These are phyloP conservation scores for Halcyon badia DNA, from an alignment of 2,797 vertebrate genomes.

Conservation along the genomic window DNA sequence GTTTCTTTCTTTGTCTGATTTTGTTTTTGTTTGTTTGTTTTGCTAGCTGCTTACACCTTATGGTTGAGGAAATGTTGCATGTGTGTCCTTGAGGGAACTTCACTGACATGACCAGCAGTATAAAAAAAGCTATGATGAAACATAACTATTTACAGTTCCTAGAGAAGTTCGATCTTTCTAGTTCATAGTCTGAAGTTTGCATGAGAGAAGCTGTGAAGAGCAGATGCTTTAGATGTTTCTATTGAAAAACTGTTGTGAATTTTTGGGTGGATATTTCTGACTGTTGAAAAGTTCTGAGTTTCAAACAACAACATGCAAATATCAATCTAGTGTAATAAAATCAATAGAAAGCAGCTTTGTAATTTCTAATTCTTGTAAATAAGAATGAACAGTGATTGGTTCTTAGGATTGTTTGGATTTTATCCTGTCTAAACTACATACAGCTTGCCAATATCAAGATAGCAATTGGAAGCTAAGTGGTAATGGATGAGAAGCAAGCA, in stretches of 20 bases:
- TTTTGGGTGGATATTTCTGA: not conserved
- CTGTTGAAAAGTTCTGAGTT: not conserved
- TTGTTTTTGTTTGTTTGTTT: not conserved
- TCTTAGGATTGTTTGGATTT: conserved; percentile 22
- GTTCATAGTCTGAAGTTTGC: not conserved
- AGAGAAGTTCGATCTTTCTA: not conserved
- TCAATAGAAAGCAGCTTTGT: conserved; percentile 12
- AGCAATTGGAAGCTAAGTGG: not conserved
- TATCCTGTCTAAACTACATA: conserved; percentile 6
- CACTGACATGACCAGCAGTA: not conserved
- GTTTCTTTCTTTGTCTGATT: fast-evolving
- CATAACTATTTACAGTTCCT: not conserved
- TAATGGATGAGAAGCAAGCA: not conserved
- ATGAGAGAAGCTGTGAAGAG: not conserved
- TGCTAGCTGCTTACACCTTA: fast-evolving
- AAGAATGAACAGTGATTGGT: not conserved
- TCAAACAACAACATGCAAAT: not conserved
- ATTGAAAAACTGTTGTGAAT: not conserved
- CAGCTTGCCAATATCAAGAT: conserved; percentile 24
- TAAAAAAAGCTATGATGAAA: not conserved
- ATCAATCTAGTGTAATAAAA: not conserved
- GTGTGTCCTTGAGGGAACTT: not conserved
- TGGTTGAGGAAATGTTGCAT: not conserved
- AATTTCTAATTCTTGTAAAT: not conserved
- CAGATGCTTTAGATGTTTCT: not conserved